Evolutionary conservation across 2,888 invertebrate species (phyloP), one percentile per base, ranked within the genome.

Genomic region (Embidobia sp.): DNA sequence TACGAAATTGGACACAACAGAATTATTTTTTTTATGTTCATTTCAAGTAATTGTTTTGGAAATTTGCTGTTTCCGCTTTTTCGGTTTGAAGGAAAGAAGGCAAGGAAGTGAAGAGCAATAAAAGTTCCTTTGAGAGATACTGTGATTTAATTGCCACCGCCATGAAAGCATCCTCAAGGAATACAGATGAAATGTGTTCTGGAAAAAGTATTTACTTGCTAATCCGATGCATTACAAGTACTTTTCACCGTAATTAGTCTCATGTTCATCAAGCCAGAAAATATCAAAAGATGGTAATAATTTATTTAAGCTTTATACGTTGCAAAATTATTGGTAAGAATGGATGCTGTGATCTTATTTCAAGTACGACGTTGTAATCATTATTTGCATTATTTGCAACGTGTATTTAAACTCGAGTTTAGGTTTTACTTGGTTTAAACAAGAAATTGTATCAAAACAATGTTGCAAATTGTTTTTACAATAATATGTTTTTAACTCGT

Each of bases 131-230:
- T 67, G 77, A 72, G 77, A 77, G 63, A 67, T 72, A 77, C 67
- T 72, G 70, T 73, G 73, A 77, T 77, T 77, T 77, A 77, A 77
- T 77, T 77, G 67, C 77, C 63, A 67, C 53, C 72, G 57, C 77
- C 63, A 72, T 77, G 76, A 77, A 77, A 77, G 61, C 66, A 72
- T 77, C 63, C 67, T 61, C 42, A 66, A 66, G 77, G 72, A 77
- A 77, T 77, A 77, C 67, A 73, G 72, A 77, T 77, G 77, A 73
- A 77, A 73, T 72, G 67, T 72, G 53, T 59, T 55, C 48, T 49
- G 35, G 15, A 42, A 75, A 61, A 69, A 63, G 69, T 75, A 75
- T 75, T 69, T 69, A 75, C 63, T 69, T 69, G 63, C 69, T 75
- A 75, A 75, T 69, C 63, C 55, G 55, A 69, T 67, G 69, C 75